Evolutionary conservation across 2,888 invertebrate genomes (phyloP), one percentile per base, ranked within the genome.

Genomic region (Schizaphis graminum): DNA sequence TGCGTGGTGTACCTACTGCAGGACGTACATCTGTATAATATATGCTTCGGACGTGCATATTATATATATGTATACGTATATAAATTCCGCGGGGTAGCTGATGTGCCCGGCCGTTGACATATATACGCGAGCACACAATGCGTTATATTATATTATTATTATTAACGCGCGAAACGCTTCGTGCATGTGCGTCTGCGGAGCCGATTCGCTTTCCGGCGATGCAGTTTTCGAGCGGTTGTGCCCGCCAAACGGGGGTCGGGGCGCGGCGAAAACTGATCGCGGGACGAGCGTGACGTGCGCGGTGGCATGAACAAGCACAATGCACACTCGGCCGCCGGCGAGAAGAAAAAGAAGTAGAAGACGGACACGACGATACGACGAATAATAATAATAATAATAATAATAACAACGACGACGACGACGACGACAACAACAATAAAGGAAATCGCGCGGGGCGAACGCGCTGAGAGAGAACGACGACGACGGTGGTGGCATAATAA

Each of bases 221-320:
- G 26, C 41, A 85, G 87, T 41, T 35, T 77, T 77, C 77, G 21
- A 26, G 35, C 21, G 77, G 77, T 35, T 8, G 35, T 8, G 1
- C 11, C 47, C 21, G 21, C 21, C 21, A 21, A 53, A 53, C 5
- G 21, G 53, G 53, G 53, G 53, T 53, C 16, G 53, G 21, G 7
- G 35, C 2, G 35, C 7, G 77, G 35, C 35, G 77, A 77, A 77
- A 77, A 77, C 77, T 35, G 77, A 10, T 41, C 35, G 77, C 21
- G 77, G 35, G 77, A 77, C 35, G 35, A 77, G 77, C 77, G 35
- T 77, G 77, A 49, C 57, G 91, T 16, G 53, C 91, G 89, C 57
- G 89, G 89, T 57, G 57, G 21, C 89, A 57, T 89, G 77, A 77
- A 77, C 77, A 21, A 35, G 35, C 77, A 77, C 77, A 77, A 41